Evolutionary conservation across 2,113 vertebrate genomes (phyloP).

Genomic region (Colossoma macropomum): DNA sequence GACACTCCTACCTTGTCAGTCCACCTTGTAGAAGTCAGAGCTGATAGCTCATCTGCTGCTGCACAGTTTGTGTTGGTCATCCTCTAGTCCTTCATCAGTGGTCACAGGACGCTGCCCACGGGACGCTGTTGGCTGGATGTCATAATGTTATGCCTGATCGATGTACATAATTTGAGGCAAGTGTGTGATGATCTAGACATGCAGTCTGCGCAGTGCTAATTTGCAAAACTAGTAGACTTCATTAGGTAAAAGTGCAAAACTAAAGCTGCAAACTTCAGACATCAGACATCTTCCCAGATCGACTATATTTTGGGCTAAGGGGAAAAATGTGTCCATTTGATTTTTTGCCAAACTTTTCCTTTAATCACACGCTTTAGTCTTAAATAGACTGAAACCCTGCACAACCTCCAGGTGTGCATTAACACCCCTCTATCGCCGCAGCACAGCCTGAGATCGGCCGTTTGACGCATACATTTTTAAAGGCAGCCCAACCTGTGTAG

Average conservation of each 20-base stretch:
- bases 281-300: background rate
- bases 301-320: background rate
- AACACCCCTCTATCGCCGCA: background rate
- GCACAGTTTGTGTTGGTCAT: no score
- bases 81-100: no score
- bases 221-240: no score
- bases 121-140: no score
- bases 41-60: no score
- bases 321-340: background rate
- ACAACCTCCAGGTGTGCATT: background rate
- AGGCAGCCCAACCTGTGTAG: background rate
- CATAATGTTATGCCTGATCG: no score
- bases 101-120: no score
- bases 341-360: background rate
- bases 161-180: no score
- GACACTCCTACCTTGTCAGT: no score
- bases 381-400: background rate
- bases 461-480: slow-evolving; percentile 1
- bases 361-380: background rate
- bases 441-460: background rate
- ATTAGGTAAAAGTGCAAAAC: background rate
- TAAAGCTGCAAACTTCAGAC: background rate
- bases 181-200: no score
- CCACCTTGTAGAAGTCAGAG: no score
- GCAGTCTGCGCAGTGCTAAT: no score